Percentiles rank a stretch among this genome's conserved stretches.
Evolutionary conservation across 2,113 vertebrate genomes (phyloP).

Genomic region (Trogon melanurus): DNA sequence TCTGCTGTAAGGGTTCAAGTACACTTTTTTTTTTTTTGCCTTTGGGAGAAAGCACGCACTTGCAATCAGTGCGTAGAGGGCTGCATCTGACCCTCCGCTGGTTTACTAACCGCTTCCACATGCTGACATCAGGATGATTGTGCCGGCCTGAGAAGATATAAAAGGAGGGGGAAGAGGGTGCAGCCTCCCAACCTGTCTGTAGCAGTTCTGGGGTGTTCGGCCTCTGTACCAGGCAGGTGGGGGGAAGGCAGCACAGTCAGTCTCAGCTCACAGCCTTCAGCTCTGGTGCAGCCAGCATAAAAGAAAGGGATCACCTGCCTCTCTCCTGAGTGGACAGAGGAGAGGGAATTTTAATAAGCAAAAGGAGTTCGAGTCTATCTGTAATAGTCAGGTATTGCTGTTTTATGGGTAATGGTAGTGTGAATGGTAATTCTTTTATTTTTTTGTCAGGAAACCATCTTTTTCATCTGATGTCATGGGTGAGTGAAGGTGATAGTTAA

Average conservation of each 20-base stretch:
- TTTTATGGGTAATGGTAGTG: background rate
- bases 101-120: background rate
- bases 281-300: fast-evolving
- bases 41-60: background rate
- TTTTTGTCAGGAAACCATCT: background rate
- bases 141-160: background rate
- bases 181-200: fast-evolving
- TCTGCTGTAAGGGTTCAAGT: slow-evolving; percentile 11
- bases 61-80: background rate
- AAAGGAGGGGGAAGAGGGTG: background rate
- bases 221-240: background rate
- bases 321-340: background rate
- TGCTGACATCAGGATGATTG: background rate
- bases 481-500: background rate
- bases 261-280: fast-evolving
- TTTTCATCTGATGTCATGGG: background rate
- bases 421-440: background rate
- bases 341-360: background rate
- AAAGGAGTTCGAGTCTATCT: background rate
- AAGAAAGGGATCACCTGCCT: fast-evolving
- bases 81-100: background rate
- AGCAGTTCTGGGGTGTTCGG: fast-evolving
- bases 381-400: background rate
- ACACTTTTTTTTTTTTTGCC: background rate
- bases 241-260: fast-evolving